Percentiles rank a stretch among this genome's conserved stretches.
Evolutionary conservation across 2,113 vertebrate species (phyloP).

Genomic region (Leucoraja erinaceus): DNA sequence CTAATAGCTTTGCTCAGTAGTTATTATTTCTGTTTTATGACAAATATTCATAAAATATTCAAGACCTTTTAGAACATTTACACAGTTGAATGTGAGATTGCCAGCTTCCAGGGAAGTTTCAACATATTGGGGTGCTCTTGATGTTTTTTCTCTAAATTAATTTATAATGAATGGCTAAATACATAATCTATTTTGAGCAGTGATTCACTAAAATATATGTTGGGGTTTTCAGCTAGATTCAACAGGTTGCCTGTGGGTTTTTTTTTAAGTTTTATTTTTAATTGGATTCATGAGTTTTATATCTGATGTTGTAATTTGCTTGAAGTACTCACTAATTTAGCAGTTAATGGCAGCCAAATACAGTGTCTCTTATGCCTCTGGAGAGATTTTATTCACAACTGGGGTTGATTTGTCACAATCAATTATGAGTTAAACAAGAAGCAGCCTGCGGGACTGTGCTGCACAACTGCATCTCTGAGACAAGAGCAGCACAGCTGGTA

Average conservation of each 20-base stretch:
- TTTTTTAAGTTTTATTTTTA: constrained; percentile 26
- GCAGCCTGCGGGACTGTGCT: constrained; percentile 48
- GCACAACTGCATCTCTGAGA: constrained; percentile 15
- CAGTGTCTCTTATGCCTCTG: constrained; percentile 51
- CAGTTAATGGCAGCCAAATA: constrained; percentile 51
- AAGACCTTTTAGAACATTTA: constrained; percentile 77
- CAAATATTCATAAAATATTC: constrained; percentile 98
- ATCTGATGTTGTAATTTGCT: constrained; percentile 43
- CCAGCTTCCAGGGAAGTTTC: constrained; percentile 60
- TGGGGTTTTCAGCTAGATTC: constrained; percentile 25
- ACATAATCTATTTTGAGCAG: constrained; percentile 55
- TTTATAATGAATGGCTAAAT: constrained; percentile 59
- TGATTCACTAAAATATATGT: constrained; percentile 22
- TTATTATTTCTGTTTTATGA: constrained; percentile 95
- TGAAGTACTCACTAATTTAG: constrained; percentile 49
- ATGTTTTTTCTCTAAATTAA: constrained; percentile 58
- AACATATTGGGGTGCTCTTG: constrained; percentile 69
- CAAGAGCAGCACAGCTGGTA: constrained; percentile 45
- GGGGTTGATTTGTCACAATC: constrained; percentile 52
- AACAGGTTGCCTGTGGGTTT: constrained; percentile 19
- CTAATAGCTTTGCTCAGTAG: constrained; percentile 93
- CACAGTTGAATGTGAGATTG: constrained; percentile 69
- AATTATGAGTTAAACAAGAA: constrained; percentile 57
- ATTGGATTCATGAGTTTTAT: constrained; percentile 42
- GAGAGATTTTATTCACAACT: constrained; percentile 52